These are phyloP conservation scores for Periparus ater DNA, from an alignment of 2,797 vertebrate species.

Conservation along the genomic window DNA sequence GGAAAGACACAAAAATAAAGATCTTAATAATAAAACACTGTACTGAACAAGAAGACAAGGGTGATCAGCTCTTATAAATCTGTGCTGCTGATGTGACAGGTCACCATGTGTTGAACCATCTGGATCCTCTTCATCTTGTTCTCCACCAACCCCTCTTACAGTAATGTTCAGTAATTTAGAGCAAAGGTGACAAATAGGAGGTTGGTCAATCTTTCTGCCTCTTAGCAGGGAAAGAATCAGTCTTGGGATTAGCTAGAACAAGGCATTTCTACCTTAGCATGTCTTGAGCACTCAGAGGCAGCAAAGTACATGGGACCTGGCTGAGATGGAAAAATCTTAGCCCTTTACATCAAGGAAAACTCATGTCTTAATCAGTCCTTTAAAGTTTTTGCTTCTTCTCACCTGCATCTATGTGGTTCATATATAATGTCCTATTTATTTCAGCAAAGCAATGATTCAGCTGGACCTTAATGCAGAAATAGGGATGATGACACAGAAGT, in stretches of 20 bases:
- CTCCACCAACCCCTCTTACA: neutral
- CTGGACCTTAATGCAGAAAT: neutral
- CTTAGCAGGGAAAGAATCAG: neutral
- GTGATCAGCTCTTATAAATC: slow-evolving; percentile 38
- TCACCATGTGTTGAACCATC: slow-evolving; percentile 61
- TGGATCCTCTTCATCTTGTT: slow-evolving; percentile 41
- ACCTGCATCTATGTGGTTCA: neutral
- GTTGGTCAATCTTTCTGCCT: neutral
- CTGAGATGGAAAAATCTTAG: neutral
- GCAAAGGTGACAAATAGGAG: neutral
- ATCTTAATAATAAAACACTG: slow-evolving; percentile 10
- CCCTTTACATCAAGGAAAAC: neutral
- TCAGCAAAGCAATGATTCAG: neutral
- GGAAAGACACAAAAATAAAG: neutral
- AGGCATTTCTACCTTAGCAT: neutral
- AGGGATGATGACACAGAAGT: neutral
- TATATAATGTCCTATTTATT: neutral
- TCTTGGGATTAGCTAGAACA: neutral
- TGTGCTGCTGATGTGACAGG: slow-evolving; percentile 42
- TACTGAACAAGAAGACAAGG: neutral
- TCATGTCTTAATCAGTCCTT: neutral
- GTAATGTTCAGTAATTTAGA: neutral
- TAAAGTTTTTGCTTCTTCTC: neutral
- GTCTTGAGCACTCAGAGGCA: neutral
- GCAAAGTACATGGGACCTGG: neutral